phyloP scores from a whole-genome alignment of 2,888 invertebrate genomes.

The Linnaemya tessellans region DNA sequence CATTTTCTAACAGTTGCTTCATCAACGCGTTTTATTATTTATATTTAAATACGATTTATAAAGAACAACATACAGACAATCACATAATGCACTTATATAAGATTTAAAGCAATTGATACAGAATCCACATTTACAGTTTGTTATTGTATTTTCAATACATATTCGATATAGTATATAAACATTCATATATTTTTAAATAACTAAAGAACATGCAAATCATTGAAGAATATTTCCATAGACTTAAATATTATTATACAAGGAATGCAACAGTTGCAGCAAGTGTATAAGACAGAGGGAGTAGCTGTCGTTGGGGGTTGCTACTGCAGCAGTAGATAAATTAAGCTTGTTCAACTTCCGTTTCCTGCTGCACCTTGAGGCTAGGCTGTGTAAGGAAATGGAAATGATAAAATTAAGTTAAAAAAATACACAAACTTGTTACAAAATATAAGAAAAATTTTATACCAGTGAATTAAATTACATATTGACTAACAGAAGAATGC shows the following conservation, averaged over 20 bases:
- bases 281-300: background rate
- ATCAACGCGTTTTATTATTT: constrained; percentile 4
- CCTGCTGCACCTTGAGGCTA: constrained; percentile 79
- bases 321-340: constrained; percentile 52
- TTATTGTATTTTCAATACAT: background rate
- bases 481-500: background rate
- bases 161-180: constrained; percentile 8
- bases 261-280: constrained; percentile 36
- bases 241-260: background rate
- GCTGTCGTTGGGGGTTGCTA: background rate
- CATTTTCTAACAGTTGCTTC: constrained; percentile 5
- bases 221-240: constrained; percentile 19
- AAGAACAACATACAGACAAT: constrained; percentile 45
- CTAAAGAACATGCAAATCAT: constrained; percentile 69
- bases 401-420: constrained; percentile 9
- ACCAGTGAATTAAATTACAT: background rate
- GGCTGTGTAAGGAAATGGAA: constrained; percentile 73
- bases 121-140: constrained; percentile 25
- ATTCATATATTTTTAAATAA: constrained; percentile 41
- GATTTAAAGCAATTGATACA: constrained; percentile 70
- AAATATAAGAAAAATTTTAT: background rate
- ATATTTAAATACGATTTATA: background rate
- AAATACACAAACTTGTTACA: background rate
- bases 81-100: constrained; percentile 29
- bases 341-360: constrained; percentile 76